phyloP scores from a whole-genome alignment of 1,140 invertebrate genomes.

The Neelides sp. region DNA sequence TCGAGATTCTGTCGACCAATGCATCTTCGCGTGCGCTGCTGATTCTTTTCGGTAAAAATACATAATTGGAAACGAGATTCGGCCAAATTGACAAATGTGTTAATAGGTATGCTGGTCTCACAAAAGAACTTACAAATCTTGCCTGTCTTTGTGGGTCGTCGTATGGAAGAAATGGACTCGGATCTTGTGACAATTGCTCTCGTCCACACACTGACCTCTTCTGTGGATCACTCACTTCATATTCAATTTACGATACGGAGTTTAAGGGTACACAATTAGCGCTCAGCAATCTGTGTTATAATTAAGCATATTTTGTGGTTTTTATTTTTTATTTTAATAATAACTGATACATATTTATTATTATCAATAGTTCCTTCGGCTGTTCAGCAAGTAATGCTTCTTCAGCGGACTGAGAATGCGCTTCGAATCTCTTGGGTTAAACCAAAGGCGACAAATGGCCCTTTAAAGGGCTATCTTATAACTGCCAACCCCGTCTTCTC shows the following conservation, averaged over 20 bases:
- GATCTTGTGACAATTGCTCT: constrained; percentile 38
- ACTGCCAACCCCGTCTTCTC: constrained; percentile 30
- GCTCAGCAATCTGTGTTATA: constrained; percentile 1
- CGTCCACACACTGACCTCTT: constrained; percentile 30
- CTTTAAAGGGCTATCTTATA: constrained; percentile 45
- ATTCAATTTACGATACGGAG: constrained; percentile 40
- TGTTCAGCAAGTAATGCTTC: constrained; percentile 25
- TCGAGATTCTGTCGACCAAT: constrained; percentile 8
- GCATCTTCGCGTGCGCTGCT: constrained; percentile 10
- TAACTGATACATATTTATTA: constrained; percentile 22
- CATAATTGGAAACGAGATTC: background rate
- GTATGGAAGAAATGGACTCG: constrained; percentile 34
- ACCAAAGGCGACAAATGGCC: constrained; percentile 47
- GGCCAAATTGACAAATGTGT: background rate
- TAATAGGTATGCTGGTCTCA: constrained; percentile 25
- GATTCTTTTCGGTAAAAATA: constrained; percentile 13
- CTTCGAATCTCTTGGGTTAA: constrained; percentile 45
- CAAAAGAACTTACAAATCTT: background rate
- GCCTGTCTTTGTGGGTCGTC: constrained; percentile 39
- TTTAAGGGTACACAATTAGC: constrained; percentile 38
- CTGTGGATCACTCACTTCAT: constrained; percentile 38
- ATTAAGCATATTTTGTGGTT: background rate
- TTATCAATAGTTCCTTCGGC: constrained; percentile 31
- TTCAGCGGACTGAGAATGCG: constrained; percentile 31
- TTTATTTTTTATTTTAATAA: constrained; percentile 10